A percentile compares a stretch with the other conserved stretches of the same genome.
These are phyloP conservation scores for Calidris pugnax DNA, from an alignment of 2,113 vertebrate species.

Conservation along the genomic window DNA sequence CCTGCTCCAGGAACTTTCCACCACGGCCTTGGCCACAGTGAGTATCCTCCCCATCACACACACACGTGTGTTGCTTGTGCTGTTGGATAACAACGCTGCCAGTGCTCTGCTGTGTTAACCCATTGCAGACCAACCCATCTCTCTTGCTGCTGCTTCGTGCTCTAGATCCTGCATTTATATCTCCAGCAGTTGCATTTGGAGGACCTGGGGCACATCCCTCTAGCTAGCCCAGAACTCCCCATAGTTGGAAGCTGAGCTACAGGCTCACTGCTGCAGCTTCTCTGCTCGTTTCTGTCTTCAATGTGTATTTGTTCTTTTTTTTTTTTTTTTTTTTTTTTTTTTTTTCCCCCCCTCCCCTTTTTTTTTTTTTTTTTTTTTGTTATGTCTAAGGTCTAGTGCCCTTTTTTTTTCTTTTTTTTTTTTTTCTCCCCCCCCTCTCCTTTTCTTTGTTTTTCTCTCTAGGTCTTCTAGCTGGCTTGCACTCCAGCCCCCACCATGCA, in stretches of 20 bases:
- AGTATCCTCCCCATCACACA: conserved; percentile 38
- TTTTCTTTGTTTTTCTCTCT: conserved; percentile 64
- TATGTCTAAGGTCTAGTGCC: too few species aligned
- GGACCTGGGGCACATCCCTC: not conserved
- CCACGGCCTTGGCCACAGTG: conserved; percentile 83
- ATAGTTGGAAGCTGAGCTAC: not conserved
- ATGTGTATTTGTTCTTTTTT: conserved; percentile 67
- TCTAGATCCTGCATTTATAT: not conserved
- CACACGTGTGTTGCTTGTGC: not conserved
- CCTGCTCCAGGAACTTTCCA: conserved; percentile 83
- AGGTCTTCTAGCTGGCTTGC: conserved; percentile 86
- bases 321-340: not conserved
- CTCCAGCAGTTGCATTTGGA: conserved; percentile 16
- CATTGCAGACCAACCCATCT: not conserved
- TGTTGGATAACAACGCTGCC: not conserved
- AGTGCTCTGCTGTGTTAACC: not conserved
- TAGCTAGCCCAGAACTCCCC: not conserved
- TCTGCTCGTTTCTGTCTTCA: conserved; percentile 52
- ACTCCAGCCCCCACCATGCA: conserved; percentile 78
- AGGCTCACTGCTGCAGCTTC: conserved; percentile 3
- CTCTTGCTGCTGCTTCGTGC: not conserved
- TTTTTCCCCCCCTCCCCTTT: not conserved
- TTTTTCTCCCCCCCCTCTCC: not conserved
- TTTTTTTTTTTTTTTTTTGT: conserved; percentile 31
- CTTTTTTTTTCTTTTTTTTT: not conserved